Evolutionary conservation across 2,888 invertebrate species (phyloP).

Genomic region (Aleiodes alternator): DNA sequence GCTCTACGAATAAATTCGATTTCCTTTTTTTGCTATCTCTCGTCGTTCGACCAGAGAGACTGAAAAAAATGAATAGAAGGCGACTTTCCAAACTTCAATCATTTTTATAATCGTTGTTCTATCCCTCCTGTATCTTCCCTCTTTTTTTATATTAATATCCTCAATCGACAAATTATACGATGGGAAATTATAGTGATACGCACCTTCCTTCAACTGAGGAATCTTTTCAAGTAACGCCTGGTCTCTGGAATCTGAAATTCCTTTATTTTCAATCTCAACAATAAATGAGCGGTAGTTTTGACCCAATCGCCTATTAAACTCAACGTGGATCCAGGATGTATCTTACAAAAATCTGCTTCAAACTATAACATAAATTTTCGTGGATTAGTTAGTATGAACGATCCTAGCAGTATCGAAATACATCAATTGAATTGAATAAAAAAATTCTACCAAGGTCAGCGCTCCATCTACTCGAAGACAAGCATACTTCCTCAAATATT

Average conservation of each 20-base stretch:
- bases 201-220: background rate
- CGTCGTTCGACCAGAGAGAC: no score
- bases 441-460: background rate
- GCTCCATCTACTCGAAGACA: background rate
- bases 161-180: no score
- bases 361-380: background rate
- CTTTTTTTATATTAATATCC: no score
- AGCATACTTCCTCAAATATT: background rate
- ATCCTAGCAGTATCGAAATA: background rate
- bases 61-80: no score
- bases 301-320: background rate
- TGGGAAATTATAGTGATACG: no score
- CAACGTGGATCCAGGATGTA: background rate
- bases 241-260: background rate
- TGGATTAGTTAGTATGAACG: background rate
- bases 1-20: no score
- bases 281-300: background rate
- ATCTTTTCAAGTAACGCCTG: background rate
- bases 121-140: no score
- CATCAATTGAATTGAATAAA: background rate
- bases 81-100: no score
- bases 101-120: no score
- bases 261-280: background rate
- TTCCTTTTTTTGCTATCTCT: no score
- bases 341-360: background rate